phyloP scores from a whole-genome alignment of 1,140 invertebrate genomes.

The Aphidius gifuensis region DNA sequence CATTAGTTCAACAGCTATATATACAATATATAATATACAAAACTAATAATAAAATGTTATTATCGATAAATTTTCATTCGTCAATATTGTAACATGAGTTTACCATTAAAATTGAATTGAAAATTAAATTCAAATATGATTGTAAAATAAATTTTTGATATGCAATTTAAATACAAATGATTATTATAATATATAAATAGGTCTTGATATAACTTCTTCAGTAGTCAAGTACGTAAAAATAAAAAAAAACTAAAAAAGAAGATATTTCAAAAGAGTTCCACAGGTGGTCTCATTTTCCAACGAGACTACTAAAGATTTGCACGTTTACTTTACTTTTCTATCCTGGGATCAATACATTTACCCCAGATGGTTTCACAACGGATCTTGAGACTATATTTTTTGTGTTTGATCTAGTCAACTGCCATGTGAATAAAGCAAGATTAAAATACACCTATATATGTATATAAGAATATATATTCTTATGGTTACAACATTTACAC shows the following conservation, averaged over 20 bases:
- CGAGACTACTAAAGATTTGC: background rate
- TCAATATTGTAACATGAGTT: background rate
- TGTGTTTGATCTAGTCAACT: slow-evolving; percentile 6
- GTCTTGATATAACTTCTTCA: too few relatives aligned
- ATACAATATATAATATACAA: too few relatives aligned
- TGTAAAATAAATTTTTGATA: background rate
- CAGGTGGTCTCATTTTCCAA: slow-evolving; percentile 17
- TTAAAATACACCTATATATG: background rate
- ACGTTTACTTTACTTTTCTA: slow-evolving; percentile 9
- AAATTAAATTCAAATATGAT: background rate
- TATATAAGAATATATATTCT: background rate
- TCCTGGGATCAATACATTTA: slow-evolving; percentile 10
- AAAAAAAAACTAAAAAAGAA: background rate
- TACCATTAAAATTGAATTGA: background rate
- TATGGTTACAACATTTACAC: slow-evolving; percentile 23
- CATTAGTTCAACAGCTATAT: slow-evolving; percentile 35
- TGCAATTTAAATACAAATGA: too few relatives aligned
- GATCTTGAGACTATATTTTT: background rate
- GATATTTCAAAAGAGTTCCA: slow-evolving; percentile 10
- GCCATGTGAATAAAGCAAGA: too few relatives aligned
- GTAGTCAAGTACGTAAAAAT: too few relatives aligned
- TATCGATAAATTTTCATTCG: background rate
- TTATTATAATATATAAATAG: too few relatives aligned
- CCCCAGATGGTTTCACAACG: background rate
- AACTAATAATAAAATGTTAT: background rate